Evolutionary conservation across 2,888 invertebrate species (phyloP).

Genomic region (Phragmatobia fuliginosa): DNA sequence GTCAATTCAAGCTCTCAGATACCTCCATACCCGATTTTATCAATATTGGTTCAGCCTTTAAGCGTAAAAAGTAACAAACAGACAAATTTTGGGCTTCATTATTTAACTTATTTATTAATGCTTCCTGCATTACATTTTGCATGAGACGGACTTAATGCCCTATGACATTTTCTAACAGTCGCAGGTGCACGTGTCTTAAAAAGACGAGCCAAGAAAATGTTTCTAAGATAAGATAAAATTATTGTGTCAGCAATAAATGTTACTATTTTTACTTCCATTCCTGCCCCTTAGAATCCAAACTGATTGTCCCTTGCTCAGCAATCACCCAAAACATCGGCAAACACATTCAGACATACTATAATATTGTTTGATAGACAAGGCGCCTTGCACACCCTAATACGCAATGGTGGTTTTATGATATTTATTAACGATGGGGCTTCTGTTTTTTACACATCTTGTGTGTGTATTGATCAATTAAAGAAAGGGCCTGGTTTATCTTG

Average conservation of each 20-base stretch:
- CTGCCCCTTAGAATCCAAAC: conserved; percentile 23
- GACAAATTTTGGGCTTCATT: too few relatives aligned
- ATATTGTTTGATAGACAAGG: conserved; percentile 15
- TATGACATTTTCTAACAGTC: too few relatives aligned
- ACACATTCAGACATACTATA: conserved; percentile 8
- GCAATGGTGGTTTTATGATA: conserved; percentile 1
- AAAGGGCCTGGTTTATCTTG: neutral
- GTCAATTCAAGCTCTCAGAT: too few relatives aligned
- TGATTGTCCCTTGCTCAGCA: conserved; percentile 7
- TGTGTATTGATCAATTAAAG: neutral
- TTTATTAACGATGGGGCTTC: conserved; percentile 7
- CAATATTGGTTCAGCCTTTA: too few relatives aligned
- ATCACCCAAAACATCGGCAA: conserved; percentile 17
- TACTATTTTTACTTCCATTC: conserved; percentile 16
- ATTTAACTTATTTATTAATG: too few relatives aligned
- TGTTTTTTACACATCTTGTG: conserved; percentile 4
- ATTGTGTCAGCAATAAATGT: too few relatives aligned
- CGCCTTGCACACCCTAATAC: neutral
- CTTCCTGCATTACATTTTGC: too few relatives aligned
- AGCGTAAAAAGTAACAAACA: neutral
- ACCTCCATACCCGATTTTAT: too few relatives aligned
- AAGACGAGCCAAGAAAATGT: too few relatives aligned
- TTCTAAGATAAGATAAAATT: too few relatives aligned
- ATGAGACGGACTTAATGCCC: too few relatives aligned
- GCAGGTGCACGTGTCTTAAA: too few relatives aligned